Evolutionary conservation across 2,113 vertebrate genomes (phyloP).

Genomic region (Hippopotamus amphibius): DNA sequence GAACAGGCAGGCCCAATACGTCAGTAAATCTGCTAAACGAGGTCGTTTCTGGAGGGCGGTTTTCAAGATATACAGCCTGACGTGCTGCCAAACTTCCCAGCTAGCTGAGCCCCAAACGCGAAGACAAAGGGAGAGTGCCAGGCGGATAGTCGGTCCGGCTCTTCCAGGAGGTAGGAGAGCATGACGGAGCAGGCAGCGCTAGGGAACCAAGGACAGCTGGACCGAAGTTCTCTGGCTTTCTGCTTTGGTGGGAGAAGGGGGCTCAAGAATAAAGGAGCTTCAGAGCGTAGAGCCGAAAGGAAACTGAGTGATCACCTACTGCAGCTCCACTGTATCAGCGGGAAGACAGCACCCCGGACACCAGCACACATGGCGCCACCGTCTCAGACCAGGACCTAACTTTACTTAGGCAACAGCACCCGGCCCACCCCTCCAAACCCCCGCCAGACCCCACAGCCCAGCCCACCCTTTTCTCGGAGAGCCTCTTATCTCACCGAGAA

Average conservation of each 20-base stretch:
- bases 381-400: background rate
- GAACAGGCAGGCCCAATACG: constrained; percentile 73
- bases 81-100: constrained; percentile 76
- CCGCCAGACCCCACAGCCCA: background rate
- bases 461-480: background rate
- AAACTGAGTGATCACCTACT: background rate
- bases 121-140: background rate
- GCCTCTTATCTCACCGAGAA: background rate
- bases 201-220: background rate
- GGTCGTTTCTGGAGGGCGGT: constrained; percentile 78
- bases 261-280: background rate
- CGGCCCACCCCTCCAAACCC: background rate
- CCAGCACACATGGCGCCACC: background rate
- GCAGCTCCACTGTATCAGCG: background rate
- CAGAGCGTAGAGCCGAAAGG: background rate
- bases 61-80: constrained; percentile 78
- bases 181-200: accelerated
- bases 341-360: background rate
- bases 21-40: constrained; percentile 82
- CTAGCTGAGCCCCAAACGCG: constrained; percentile 59
- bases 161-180: background rate
- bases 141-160: background rate
- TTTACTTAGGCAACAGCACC: background rate
- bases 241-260: background rate
- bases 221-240: background rate